Evolutionary conservation across 2,113 vertebrate genomes (phyloP), one percentile per base, ranked within the genome.

Genomic region (Suncus etruscus): DNA sequence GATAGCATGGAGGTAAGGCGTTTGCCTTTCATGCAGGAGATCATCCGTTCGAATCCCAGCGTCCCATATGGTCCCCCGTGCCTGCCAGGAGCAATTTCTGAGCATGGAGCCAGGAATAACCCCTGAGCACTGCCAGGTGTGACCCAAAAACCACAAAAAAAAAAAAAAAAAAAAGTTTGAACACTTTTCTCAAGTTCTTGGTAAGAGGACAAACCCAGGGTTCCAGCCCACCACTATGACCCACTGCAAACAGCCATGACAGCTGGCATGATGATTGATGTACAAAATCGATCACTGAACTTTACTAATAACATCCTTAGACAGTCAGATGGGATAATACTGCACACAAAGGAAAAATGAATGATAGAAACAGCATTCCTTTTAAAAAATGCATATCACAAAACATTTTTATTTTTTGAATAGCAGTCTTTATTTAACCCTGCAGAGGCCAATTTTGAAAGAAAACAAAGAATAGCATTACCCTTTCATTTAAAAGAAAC

Each of bases 391-490:
- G 8, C 5, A 0, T 51, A 8, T 29, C 50, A 81, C 0, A 69
- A 12, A 68, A 14, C 88, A 24, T 27, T 11, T 61, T 61, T 61
- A 61, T 61, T 61, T 58, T 22, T 15, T 15, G 58, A 3, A 1
- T 90, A 91, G 54, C 48, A 75, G 48, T 54, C 1, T 75, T 63
- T 82, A 39, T 27, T 68, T 89, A 82, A 86, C 6, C 9, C 25
- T 7, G 69, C 48, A 51, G 20, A 92, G 84, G 65, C 3, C 58
- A 90, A 47, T 47, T 91, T 82, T 75, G 81, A 25, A 61, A 39
- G 39, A 39, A 11, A 31, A 29, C 29, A n/a, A 54, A 29, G 16
- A 29, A 24, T 7, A 54, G 11, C 39, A 5, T 85, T 66, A 61
- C 18, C 6, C 16, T 18, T 61, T 61, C 58, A 61, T 61, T 22